Base-by-base conservation (phyloP, 2,113 vertebrate species). In the Upupa epops region DNA sequence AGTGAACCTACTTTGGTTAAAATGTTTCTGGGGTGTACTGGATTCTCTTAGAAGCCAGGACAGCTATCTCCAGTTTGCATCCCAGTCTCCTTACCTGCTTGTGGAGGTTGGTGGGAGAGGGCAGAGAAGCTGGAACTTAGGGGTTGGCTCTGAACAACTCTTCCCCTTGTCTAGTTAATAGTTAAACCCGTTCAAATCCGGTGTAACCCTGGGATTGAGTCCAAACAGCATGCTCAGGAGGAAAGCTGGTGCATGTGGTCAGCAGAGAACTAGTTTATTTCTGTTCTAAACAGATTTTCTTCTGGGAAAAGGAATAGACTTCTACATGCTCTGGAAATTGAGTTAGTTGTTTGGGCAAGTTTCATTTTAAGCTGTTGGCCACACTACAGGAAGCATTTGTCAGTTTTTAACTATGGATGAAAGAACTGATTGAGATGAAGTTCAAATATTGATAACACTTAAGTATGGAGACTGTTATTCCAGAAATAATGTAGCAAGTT, bases 401-500 rank as follows among this genome's bases (percentile, higher is more conserved):
- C 11, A 20, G 21, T 64, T 83, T 26, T 52, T 78, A 42, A 6
- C 13, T 11, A 37, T 86, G 84, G 54, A 8, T 32, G 81, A 49
- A 64, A 75, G 29, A 71, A 42, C 14, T 60, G 36, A 8, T 52
- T 40, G 34, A 40, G 20, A 31, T 73, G 15, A 88, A 40, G n/a
- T 89, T 28, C n/a, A 36, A 26, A 21, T 72, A 9, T 25, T 68
- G 54, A 24, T 63, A 68, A 32, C 6, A 4, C 13, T 74, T 46
- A 32, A 3, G 29, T 58, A 9, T 4, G 4, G 70, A 51, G 56
- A 70, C 6, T 2, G 4, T 45, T 36, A 31, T 56, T 83, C 31
- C 6, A 22, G 64, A 83, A 80, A 22, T 79, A 72, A 59, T 0
- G 0, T 45, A 10, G 1, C 22, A 36, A 45, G 24, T 9, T 46